Evolutionary conservation across 2,113 vertebrate genomes (phyloP).

Genomic region (Rhynchomys soricoides): DNA sequence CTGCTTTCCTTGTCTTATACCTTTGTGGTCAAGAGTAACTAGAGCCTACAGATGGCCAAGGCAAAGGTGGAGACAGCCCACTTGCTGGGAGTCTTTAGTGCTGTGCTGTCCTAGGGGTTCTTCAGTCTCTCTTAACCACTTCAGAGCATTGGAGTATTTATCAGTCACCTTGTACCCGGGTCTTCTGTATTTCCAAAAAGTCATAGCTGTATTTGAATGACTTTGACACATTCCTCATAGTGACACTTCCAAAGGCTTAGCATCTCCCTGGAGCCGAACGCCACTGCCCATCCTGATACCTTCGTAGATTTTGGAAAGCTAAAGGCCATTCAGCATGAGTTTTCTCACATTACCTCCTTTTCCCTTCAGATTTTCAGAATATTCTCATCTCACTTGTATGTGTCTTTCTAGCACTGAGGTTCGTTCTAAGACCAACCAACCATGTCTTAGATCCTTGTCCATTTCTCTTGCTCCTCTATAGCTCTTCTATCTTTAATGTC

Average conservation of each 20-base stretch:
- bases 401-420: neutral
- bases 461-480: neutral
- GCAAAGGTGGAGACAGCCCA: too few relatives aligned
- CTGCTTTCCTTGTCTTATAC: neutral
- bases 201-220: neutral
- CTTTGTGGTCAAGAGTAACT: neutral
- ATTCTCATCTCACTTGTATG: neutral
- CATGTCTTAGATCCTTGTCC: neutral
- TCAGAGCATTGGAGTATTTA: neutral
- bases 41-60: neutral
- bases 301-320: neutral
- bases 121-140: neutral
- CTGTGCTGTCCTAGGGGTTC: neutral
- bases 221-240: neutral
- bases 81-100: neutral
- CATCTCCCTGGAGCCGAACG: neutral
- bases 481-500: neutral
- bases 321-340: neutral
- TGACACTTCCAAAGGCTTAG: conserved; percentile 1
- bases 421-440: neutral
- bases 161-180: neutral
- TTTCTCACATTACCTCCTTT: neutral
- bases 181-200: neutral
- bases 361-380: neutral
- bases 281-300: conserved; percentile 22